Evolutionary conservation across 2,888 invertebrate genomes (phyloP).

Genomic region (Sphinx pinastri): DNA sequence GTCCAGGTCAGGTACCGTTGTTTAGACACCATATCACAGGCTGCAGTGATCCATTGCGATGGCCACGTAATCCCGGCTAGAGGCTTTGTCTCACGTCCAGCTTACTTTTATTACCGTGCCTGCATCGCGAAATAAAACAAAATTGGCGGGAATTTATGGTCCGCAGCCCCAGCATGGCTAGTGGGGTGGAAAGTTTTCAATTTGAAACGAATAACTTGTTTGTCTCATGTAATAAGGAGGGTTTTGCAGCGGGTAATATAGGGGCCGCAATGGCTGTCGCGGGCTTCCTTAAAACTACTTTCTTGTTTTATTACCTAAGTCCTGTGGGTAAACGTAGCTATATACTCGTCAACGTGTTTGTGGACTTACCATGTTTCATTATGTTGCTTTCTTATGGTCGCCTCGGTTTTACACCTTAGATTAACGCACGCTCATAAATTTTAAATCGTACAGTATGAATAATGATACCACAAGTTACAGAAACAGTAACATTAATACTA

Average conservation of each 20-base stretch:
- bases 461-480: no score
- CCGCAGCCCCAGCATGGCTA: constrained; percentile 76
- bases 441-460: no score
- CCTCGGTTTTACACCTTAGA: not conserved
- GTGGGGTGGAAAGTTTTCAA: constrained; percentile 84
- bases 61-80: constrained; percentile 78
- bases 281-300: constrained; percentile 81
- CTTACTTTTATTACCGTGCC: constrained; percentile 84
- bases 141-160: constrained; percentile 83
- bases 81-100: constrained; percentile 83
- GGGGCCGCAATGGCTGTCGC: constrained; percentile 76
- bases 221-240: constrained; percentile 80
- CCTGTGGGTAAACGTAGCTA: constrained; percentile 65
- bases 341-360: constrained; percentile 53
- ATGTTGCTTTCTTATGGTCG: constrained; percentile 25
- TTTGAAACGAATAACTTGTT: constrained; percentile 84
- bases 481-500: no score
- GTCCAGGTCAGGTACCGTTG: constrained; percentile 68
- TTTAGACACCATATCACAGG: constrained; percentile 74
- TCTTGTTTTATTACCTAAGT: constrained; percentile 81
- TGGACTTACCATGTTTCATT: constrained; percentile 26
- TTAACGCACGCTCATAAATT: not conserved
- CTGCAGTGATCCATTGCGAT: constrained; percentile 80
- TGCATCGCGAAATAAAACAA: constrained; percentile 83
- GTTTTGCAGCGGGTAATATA: constrained; percentile 76